These are phyloP conservation scores for Lagocephalus sceleratus DNA, from an alignment of 2,797 vertebrate genomes.

Conservation along the genomic window DNA sequence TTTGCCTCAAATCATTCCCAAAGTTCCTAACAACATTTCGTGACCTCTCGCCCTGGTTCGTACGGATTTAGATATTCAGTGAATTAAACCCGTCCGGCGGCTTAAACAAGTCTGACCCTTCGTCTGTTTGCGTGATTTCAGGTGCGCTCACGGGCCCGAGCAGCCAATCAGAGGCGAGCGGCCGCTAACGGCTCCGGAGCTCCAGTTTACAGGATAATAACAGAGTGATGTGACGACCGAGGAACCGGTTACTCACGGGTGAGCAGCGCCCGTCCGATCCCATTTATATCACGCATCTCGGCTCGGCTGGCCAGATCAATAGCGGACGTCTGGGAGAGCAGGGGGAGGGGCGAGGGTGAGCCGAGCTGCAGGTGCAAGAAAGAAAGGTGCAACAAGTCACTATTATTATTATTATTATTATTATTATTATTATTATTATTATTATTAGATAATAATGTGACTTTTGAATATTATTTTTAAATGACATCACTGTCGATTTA, in stretches of 20 bases:
- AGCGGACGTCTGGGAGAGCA: conserved; percentile 60
- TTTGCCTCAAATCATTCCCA: too few relatives aligned
- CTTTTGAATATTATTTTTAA: background rate
- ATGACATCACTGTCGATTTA: background rate
- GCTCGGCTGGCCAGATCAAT: conserved; percentile 76
- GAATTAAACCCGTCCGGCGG: too few relatives aligned
- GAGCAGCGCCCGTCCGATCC: conserved; percentile 80
- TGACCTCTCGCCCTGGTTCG: too few relatives aligned
- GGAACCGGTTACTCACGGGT: conserved; percentile 82
- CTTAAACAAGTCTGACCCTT: background rate
- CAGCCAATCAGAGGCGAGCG: conserved; percentile 45
- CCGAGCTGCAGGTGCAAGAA: conserved; percentile 1
- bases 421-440: too few relatives aligned
- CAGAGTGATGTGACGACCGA: conserved; percentile 62
- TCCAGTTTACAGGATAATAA: conserved; percentile 79
- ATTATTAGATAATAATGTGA: background rate
- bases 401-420: too few relatives aligned
- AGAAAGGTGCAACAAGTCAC: conserved; percentile 22
- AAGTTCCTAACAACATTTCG: too few relatives aligned
- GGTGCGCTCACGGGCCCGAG: conserved; percentile 18
- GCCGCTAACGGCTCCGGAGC: conserved; percentile 40
- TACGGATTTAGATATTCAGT: too few relatives aligned
- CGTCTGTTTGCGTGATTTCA: background rate
- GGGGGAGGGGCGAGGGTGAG: conserved; percentile 20
- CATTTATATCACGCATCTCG: conserved; percentile 74